Evolutionary conservation across 1,140 invertebrate species (phyloP), one percentile per base, ranked within the genome.

Genomic region (Arion vulgaris): DNA sequence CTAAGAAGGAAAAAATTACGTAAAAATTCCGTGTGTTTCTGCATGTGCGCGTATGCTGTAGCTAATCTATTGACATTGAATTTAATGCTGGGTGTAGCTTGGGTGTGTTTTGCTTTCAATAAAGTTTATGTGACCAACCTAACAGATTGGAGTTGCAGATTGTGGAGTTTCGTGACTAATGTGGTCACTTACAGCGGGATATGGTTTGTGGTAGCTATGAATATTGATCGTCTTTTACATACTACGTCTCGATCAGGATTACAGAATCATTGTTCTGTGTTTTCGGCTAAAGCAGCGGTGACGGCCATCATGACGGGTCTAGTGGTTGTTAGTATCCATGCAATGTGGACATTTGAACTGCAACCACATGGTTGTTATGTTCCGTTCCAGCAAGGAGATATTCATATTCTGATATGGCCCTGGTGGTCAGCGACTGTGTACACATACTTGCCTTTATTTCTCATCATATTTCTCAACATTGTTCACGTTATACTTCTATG

Each of bases 261-360:
- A 0, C 79, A 83, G 49, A 84, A 80, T 1, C 81, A 89, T 80
- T 90, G 90, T 72, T 90, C 87, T 26, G 76, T 89, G 17, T 91
- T 91, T 49, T 86, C 89, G 82, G 87, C 90, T 17, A 90, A 90
- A 74, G 86, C 88, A 82, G 85, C 85, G 23, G 85, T 85, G 9
- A 83, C 88, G 0, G 86, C 89, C 68, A 88, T 91, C 19, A 80
- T 90, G 17, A 86, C 88, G n/a, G 88, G 88, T 26, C 85, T 91
- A 38, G 79, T 89, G 17, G 89, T 90, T 15, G 86, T 91, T 32
- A 90, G 87, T 75, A 88, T 91, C 32, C 90, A 91, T 74, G 88
- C 90, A 68, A 91, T 91, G 86, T 91, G 90, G 90, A 89, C 87
- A 5, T 89, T 83, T 73, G 86, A 88, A 82, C 85, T 91, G 2